These are phyloP conservation scores for Oscheius sp. DNA, from an alignment of 1,140 invertebrate species.

Conservation along the genomic window DNA sequence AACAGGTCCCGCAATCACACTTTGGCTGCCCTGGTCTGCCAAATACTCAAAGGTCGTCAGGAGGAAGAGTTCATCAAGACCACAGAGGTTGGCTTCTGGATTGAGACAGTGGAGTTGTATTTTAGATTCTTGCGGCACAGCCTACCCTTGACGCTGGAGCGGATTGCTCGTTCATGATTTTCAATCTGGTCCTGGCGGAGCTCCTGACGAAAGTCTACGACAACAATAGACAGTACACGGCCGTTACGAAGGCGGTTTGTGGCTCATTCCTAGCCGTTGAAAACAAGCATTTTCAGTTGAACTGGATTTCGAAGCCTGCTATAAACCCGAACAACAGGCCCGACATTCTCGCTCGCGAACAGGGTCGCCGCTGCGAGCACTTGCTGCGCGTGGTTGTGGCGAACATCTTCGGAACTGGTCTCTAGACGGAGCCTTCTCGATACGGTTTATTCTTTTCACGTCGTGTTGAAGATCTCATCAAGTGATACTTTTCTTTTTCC, in stretches of 20 bases:
- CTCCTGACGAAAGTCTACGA: neutral
- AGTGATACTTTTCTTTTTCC: too few species aligned
- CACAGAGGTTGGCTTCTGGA: neutral
- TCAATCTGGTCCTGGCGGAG: neutral
- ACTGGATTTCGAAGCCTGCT: neutral
- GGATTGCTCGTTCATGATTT: neutral
- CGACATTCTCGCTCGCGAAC: neutral
- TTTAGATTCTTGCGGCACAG: neutral
- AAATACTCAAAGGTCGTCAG: conserved; percentile 5
- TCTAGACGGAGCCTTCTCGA: too few species aligned
- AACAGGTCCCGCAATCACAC: neutral
- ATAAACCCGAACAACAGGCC: neutral
- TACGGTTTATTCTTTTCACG: too few species aligned
- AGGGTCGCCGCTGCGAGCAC: neutral
- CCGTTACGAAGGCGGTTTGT: neutral
- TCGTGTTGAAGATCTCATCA: too few species aligned
- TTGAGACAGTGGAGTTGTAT: neutral
- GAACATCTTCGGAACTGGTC: neutral
- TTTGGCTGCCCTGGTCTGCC: conserved; percentile 9
- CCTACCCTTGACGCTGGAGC: neutral
- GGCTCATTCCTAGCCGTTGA: neutral
- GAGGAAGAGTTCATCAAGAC: neutral
- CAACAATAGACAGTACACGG: neutral
- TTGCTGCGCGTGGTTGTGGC: neutral
- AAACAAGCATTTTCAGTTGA: neutral